Evolutionary conservation across 2,797 vertebrate genomes (phyloP).

Genomic region (Pelodytes ibericus): DNA sequence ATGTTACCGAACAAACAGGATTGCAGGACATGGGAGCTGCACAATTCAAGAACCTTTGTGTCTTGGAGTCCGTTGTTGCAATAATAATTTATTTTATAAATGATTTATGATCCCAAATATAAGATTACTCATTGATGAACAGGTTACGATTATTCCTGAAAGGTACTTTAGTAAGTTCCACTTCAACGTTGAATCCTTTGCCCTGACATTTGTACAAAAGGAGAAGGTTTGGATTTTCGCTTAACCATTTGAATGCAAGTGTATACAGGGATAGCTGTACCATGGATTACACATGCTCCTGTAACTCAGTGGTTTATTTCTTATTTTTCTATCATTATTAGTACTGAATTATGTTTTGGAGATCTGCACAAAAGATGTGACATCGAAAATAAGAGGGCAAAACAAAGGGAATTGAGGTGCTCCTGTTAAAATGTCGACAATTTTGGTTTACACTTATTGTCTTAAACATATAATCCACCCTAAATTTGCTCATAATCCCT

Average conservation of each 20-base stretch:
- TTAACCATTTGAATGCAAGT: not conserved
- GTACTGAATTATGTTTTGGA: not conserved
- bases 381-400: not conserved
- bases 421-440: not conserved
- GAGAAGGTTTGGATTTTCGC: not conserved
- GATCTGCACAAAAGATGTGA: not conserved
- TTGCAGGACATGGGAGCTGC: constrained; percentile 24
- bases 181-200: constrained; percentile 12
- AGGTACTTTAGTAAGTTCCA: constrained; percentile 9
- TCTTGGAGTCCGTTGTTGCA: constrained; percentile 32
- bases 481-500: not conserved
- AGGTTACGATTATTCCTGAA: constrained; percentile 29
- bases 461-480: constrained; percentile 2
- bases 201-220: constrained; percentile 4
- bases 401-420: not conserved
- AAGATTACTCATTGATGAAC: constrained; percentile 20
- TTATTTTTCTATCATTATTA: not conserved
- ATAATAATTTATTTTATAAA: constrained; percentile 35
- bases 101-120: constrained; percentile 36
- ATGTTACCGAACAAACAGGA: constrained; percentile 9
- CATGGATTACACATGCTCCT: not conserved
- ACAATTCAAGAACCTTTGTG: constrained; percentile 11
- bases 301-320: not conserved
- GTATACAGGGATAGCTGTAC: not conserved
- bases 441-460: constrained; percentile 19